Evolutionary conservation across 2,797 vertebrate species (phyloP).

Genomic region (Onychomys leucogaster): DNA sequence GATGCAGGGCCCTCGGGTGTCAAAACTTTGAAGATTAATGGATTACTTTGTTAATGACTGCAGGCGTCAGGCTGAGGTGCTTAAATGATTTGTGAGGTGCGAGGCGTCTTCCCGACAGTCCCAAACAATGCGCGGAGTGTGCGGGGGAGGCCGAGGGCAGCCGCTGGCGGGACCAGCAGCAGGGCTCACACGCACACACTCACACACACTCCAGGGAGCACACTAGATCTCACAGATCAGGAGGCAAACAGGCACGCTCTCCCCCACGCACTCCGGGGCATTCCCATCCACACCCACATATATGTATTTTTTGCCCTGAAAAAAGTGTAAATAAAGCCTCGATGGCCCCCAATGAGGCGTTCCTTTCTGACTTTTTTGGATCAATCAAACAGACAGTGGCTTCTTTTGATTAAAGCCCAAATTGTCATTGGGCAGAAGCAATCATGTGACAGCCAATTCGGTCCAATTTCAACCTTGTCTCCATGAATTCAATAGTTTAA

Average conservation of each 20-base stretch:
- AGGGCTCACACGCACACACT: constrained; percentile 73
- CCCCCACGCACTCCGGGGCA: constrained; percentile 65
- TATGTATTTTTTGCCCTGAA: constrained; percentile 86
- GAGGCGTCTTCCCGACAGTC: constrained; percentile 95
- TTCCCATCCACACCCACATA: constrained; percentile 80
- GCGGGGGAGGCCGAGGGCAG: constrained; percentile 91
- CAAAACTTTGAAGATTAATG: constrained; percentile 94
- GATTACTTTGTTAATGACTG: constrained; percentile 94
- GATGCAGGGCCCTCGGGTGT: constrained; percentile 87
- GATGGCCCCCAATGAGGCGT: constrained; percentile 97
- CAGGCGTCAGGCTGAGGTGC: constrained; percentile 92
- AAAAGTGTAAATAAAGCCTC: constrained; percentile 97
- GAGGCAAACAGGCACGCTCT: constrained; percentile 70
- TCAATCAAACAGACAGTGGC: constrained; percentile 99
- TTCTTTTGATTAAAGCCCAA: constrained; percentile 99
- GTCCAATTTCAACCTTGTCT: constrained; percentile 99
- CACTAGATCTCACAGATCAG: constrained; percentile 70
- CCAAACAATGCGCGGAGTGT: constrained; percentile 92
- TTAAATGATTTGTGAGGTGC: constrained; percentile 93
- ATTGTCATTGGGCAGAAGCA: constrained; percentile 99
- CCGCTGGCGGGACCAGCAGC: constrained; percentile 87
- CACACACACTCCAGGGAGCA: constrained; percentile 54
- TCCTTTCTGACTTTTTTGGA: constrained; percentile 97
- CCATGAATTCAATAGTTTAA: constrained; percentile 99
- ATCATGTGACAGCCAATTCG: constrained; percentile 99